Base-by-base conservation (phyloP, 1,140 invertebrate genomes). In the Musca domestica region DNA sequence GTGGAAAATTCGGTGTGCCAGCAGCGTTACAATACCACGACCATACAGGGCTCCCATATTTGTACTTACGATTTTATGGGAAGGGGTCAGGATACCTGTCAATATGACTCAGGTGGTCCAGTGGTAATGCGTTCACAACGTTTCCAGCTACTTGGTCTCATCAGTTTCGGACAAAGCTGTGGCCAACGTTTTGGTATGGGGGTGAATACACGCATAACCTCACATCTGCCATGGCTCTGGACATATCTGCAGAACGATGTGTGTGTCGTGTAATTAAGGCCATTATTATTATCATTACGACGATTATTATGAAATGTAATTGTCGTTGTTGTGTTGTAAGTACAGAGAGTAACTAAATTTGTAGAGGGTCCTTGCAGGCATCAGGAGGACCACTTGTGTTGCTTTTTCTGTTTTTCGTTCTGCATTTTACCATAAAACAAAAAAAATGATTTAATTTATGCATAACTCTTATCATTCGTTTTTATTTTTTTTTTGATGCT, bases 201-300 rank as follows among this genome's bases (percentile, higher is more conserved):
- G 0, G 82, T 92, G 12, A 92, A 92, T 73, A 91, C 89, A 0
- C 82, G 89, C 51, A 86, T 91, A 2, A 86, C 87, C 0, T 81
- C 85, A 25, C 89, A 88, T 75, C 63, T 91, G 12, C 83, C 85
- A 61, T 92, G 90, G 90, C 88, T 92, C 7, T 70, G 71, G 70
- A 66, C 64, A 0, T 75, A 74, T 67, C 23, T 76, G 48, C 70
- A 69, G 10, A 67, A 68, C 2, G 64, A 46, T 0, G 71, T 76
- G 19, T 80, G 77, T 66, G 58, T 72, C 30, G 65, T 71, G 4
- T 78, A 72, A 48, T 49, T 41, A 12, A n/a, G n/a, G n/a, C n/a
- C n/a, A n/a, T n/a, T n/a, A n/a, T n/a, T n/a, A n/a, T n/a, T n/a
- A n/a, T n/a, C n/a, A n/a, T n/a, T n/a, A n/a, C n/a, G n/a, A n/a